phyloP scores from a whole-genome alignment of 2,113 vertebrate species.

The Rana temporaria region DNA sequence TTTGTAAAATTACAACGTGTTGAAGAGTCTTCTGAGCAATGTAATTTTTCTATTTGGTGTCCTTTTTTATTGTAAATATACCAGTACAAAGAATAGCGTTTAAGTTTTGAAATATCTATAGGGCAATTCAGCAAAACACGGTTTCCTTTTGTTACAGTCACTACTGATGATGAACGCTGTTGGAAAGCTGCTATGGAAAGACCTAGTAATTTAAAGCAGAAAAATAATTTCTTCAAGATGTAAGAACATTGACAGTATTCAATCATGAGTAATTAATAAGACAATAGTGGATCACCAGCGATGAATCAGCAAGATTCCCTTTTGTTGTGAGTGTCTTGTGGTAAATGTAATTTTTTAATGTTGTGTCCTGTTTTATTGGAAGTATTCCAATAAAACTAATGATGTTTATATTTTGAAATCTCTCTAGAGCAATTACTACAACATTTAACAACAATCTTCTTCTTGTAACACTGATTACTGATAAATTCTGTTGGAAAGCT shows the following conservation, averaged over 20 bases:
- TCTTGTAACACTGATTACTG: not conserved
- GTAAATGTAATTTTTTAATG: not conserved
- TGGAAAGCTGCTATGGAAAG: not conserved
- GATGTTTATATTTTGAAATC: not conserved
- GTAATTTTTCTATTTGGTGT: too few relatives aligned
- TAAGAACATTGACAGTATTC: too few relatives aligned
- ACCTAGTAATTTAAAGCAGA: not conserved
- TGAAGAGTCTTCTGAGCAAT: not conserved
- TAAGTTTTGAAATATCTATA: not conserved
- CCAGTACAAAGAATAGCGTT: not conserved
- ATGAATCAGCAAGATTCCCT: too few relatives aligned
- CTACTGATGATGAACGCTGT: not conserved
- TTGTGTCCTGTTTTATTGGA: not conserved
- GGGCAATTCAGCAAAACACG: slow-evolving; percentile 16
- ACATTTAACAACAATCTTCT: not conserved
- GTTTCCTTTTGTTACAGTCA: not conserved
- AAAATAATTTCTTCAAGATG: not conserved
- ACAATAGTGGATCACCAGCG: too few relatives aligned
- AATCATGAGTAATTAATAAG: too few relatives aligned
- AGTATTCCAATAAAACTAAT: not conserved
- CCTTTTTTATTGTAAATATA: not conserved
- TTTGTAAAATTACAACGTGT: not conserved
- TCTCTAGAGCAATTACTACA: not conserved
- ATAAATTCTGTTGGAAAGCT: too few relatives aligned
- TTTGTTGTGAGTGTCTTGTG: not conserved